Base-by-base conservation (phyloP, 1,140 invertebrate species). In the Pachypsylla venusta region DNA sequence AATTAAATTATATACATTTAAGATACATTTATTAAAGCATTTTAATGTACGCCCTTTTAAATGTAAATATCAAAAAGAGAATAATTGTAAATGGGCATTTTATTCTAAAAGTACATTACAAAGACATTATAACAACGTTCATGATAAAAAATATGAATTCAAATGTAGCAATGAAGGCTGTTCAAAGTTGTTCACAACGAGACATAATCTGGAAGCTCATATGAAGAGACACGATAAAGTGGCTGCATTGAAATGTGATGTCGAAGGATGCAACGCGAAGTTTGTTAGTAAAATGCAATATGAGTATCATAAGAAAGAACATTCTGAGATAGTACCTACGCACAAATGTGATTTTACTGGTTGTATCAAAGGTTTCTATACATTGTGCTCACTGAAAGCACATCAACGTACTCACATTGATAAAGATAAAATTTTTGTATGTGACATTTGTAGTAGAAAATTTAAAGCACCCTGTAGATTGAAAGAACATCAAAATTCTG, bases 381-480 rank as follows among this genome's bases (percentile, higher is more conserved):
- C 22, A n/a, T 7, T 19, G 7, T 4, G n/a, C 22, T 5, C 42
- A 7, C 16, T 48, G 4, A 5, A 48, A 48, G 16, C 42, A 48
- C 42, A 48, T n/a, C 42, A 19, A 10, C 42, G 42, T 48, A 22
- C 22, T 4, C 42, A 48, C 22, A 22, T 48, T 22, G 22, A 4
- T 48, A 19, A 48, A 7, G 3, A n/a, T 48, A 22, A 10, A 10
- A 22, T 19, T 48, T 22, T 48, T n/a, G 16, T 19, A 7, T 48
- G 42, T 48, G 22, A 48, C 16, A 4, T 4, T n/a, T 48, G 42
- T 19, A n/a, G 16, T n/a, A 48, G n/a, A 48, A 4, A 48, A 48
- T 48, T 48, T 22, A 48, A 48, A 48, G 42, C n/a, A 48, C 42
- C 42, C 42, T 48, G 42, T 48, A n/a, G 42, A 7, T 22, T 48